These are phyloP conservation scores for Platycheirus rosarum DNA, from an alignment of 2,888 invertebrate species.

Conservation along the genomic window DNA sequence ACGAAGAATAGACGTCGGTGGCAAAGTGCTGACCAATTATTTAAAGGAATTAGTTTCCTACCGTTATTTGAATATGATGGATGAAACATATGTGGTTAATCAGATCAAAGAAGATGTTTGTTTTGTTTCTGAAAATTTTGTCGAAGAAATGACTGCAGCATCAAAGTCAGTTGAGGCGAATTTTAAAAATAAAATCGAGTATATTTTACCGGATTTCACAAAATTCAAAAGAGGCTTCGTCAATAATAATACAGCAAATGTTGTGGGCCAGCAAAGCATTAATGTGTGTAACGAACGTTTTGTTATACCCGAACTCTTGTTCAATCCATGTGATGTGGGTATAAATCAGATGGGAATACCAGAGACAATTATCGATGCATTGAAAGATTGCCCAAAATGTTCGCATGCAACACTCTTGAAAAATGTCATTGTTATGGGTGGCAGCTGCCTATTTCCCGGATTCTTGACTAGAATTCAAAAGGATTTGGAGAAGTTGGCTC, in stretches of 20 bases:
- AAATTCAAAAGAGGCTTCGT: conserved; percentile 89
- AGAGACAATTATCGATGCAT: conserved; percentile 91
- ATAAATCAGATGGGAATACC: conserved; percentile 95
- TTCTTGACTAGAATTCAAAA: conserved; percentile 90
- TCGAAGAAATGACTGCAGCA: conserved; percentile 88
- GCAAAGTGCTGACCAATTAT: conserved; percentile 98
- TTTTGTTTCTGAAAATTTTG: conserved; percentile 94
- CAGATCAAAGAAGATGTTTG: conserved; percentile 99
- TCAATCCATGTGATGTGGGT: conserved; percentile 97
- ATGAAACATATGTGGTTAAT: conserved; percentile 99
- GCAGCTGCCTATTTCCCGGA: conserved; percentile 90
- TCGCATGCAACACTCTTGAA: conserved; percentile 90
- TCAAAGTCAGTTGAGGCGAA: conserved; percentile 84
- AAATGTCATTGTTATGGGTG: conserved; percentile 94
- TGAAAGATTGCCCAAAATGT: conserved; percentile 89
- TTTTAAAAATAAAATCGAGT: conserved; percentile 89
- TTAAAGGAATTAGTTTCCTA: conserved; percentile 98
- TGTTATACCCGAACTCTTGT: conserved; percentile 96
- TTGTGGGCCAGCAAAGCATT: conserved; percentile 88
- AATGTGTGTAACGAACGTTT: conserved; percentile 96
- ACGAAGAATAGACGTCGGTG: conserved; percentile 95
- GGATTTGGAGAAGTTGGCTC: conserved; percentile 91
- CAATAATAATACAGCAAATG: conserved; percentile 45
- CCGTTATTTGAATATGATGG: conserved; percentile 97
- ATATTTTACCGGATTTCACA: conserved; percentile 98